Evolutionary conservation across 2,888 invertebrate genomes (phyloP), one percentile per base, ranked within the genome.

Genomic region (Timema podura): DNA sequence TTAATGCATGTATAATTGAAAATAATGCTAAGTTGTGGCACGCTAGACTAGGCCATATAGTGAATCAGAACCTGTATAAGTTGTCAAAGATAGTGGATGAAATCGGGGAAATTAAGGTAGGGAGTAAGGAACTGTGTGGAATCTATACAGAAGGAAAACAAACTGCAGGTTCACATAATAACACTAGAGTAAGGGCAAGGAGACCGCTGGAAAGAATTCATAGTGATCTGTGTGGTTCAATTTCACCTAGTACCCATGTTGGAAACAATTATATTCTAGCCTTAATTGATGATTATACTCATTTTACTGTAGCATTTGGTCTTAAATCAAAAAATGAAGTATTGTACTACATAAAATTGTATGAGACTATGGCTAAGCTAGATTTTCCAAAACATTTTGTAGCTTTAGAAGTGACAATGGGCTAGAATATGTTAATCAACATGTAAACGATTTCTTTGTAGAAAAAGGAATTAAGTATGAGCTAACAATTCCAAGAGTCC

Each of bases 251-350:
- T 44, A 44, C 61, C 61, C 9, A 30, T 61, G 61, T 16, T 61
- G 44, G 61, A 5, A 61, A 61, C 44, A 61, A 61, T 45, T 30
- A 61, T 6, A 30, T 61, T 7, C 5, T 61, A 61, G 30, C 61
- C n/a, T 6, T 61, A 9, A 61, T 61, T 16, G 61, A 61, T 61
- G 61, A 61, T 13, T 61, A 61, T 61, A 61, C 61, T 61, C 61
- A 61, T 61, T 61, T 61, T 45, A 61, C 61, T 61, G 16, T 61
- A 10, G 30, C 16, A 61, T 61, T 61, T 30, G 61, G 61, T 15
- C 13, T 61, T 9, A 61, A 30, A 13, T 16, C 61, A 15, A 61
- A 61, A 15, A 45, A 16, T 15, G 7, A 61, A 61, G 61, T 61
- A 15, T 15, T n/a, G 30, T 45, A 61, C 30, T 61, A 61, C 30